Evolutionary conservation across 2,113 vertebrate genomes (phyloP), one percentile per base, ranked within the genome.

Genomic region (Cinclus mexicanus): DNA sequence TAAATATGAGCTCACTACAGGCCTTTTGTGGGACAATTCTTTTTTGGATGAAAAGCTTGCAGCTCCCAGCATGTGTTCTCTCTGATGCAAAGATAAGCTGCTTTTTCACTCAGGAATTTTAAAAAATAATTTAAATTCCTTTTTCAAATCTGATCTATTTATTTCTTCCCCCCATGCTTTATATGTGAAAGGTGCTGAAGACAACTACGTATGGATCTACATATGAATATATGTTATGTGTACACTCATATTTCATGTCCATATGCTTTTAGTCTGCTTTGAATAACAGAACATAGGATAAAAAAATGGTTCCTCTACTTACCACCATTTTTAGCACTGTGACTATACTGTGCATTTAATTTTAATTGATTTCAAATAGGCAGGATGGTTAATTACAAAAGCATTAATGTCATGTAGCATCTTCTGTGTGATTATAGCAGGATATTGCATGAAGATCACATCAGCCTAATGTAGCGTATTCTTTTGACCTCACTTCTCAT

Each of bases 11-110:
- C 56, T 91, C 84, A 50, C 42, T 69, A 57, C 68, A 68, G 86
- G 82, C 47, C 52, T 78, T 95, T 81, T 85, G 83, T 90, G 67
- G 76, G 79, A 81, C 68, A 88, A 68, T 78, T 95, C 88, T 93
- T 87, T 83, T 76, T 7, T 90, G 85, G 87, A 90, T 88, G 64
- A 69, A 86, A 93, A 86, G 63, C 75, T 86, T 50, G 67, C 47
- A 70, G 87, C 22, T 83, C 93, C 37, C 88, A 86, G 91, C 89
- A 52, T 90, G 84, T 57, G 71, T 24, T 91, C 84, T 85, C 70
- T 70, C 42, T 78, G 92, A 94, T 74, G 76, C 55, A 90, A 85
- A 86, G 39, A 91, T 53, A 86, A 44, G 13, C 75, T 80, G 55
- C 28, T 91, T 88, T 87, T 88, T 77, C 67, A 29, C 55, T 60